These are phyloP conservation scores for Myrmecobius fasciatus DNA, from an alignment of 2,113 vertebrate species.

Conservation along the genomic window DNA sequence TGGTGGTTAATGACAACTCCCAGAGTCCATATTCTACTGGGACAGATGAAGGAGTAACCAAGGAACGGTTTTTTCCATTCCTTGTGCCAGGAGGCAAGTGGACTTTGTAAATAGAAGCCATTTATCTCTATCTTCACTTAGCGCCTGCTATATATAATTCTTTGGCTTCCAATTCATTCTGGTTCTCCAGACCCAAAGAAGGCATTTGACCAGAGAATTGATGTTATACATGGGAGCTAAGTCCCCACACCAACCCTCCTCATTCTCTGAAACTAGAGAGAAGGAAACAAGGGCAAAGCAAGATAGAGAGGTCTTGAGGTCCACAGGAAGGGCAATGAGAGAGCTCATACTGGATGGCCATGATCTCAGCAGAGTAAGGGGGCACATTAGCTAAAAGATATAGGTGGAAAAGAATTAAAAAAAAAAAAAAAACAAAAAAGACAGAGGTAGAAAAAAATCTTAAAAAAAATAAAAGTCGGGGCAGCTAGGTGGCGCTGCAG, in stretches of 20 bases:
- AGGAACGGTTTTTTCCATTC: neutral
- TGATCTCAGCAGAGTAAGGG: neutral
- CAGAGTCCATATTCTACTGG: neutral
- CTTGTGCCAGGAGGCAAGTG: neutral
- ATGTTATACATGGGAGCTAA: constrained; percentile 29
- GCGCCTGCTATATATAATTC: neutral
- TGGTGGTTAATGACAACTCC: neutral
- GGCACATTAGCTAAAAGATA: neutral
- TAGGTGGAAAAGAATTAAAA: neutral
- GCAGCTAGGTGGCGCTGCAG: too few species aligned
- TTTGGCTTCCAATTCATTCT: neutral
- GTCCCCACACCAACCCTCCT: neutral
- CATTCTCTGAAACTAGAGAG: neutral
- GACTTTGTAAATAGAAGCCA: neutral
- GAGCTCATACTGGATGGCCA: neutral
- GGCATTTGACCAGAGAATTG: constrained; percentile 22
- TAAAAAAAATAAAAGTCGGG: too few species aligned
- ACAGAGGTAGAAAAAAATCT: too few species aligned
- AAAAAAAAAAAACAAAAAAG: too few species aligned
- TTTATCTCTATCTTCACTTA: neutral
- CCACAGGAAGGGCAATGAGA: neutral
- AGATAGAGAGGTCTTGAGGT: neutral
- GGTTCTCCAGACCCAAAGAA: constrained; percentile 31
- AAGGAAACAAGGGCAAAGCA: neutral
- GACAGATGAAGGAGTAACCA: neutral